These are phyloP conservation scores for Melipona beecheii DNA, from an alignment of 2,888 invertebrate genomes.

Conservation along the genomic window DNA sequence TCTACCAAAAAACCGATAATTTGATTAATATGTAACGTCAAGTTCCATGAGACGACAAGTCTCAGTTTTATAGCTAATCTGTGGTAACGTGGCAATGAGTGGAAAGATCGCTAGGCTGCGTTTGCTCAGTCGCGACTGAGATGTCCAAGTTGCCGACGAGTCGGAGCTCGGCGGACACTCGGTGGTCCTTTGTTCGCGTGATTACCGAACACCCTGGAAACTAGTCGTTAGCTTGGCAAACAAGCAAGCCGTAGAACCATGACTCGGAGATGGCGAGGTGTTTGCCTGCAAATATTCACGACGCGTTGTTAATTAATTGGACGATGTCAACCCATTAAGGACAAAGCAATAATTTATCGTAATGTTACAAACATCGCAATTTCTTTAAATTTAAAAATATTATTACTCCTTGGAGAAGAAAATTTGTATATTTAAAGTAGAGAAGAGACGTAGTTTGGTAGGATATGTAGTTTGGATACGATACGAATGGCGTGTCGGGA, in stretches of 20 bases:
- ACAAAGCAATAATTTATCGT: too few relatives aligned
- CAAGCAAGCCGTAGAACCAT: slow-evolving; percentile 59
- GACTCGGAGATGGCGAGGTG: background rate
- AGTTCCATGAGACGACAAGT: background rate
- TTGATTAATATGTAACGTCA: background rate
- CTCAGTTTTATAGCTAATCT: background rate
- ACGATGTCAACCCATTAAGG: too few relatives aligned
- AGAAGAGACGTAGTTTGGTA: background rate
- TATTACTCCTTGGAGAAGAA: background rate
- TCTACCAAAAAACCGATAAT: background rate
- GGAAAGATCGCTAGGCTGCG: slow-evolving; percentile 23
- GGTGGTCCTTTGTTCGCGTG: slow-evolving; percentile 78
- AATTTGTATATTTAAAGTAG: slow-evolving; percentile 12
- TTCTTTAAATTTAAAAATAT: too few relatives aligned
- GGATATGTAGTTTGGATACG: slow-evolving; percentile 20
- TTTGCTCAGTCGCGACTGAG: slow-evolving; percentile 62
- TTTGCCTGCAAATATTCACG: too few relatives aligned
- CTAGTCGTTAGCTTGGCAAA: slow-evolving; percentile 79
- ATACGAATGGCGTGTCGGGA: slow-evolving; percentile 11
- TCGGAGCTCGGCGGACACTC: slow-evolving; percentile 64
- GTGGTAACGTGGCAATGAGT: slow-evolving; percentile 1
- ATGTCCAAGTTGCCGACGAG: slow-evolving; percentile 67
- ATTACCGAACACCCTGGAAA: slow-evolving; percentile 77
- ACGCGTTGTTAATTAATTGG: background rate
- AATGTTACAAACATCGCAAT: too few relatives aligned